phyloP scores from a whole-genome alignment of 2,797 vertebrate genomes.

The Lycodopsis pacificus region DNA sequence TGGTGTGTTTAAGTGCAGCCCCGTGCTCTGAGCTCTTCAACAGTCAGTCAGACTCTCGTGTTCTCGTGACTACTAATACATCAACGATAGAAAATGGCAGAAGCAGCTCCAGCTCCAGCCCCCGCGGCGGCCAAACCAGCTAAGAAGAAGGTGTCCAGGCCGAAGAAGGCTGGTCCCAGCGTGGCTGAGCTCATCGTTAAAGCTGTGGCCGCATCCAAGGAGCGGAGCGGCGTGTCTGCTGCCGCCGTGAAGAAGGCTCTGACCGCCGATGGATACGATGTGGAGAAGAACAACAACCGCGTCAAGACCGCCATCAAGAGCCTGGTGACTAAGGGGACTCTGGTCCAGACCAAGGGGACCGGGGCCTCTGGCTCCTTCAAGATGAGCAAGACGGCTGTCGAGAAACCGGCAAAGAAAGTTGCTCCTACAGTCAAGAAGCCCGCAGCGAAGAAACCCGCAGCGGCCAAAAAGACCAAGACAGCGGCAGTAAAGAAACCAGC shows the following conservation, averaged over 20 bases:
- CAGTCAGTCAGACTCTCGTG: neutral
- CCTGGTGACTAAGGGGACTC: neutral
- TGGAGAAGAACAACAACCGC: constrained; percentile 36
- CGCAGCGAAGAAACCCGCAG: neutral
- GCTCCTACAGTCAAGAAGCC: neutral
- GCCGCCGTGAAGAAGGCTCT: neutral
- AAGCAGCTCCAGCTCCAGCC: too few relatives aligned
- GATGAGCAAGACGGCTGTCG: neutral
- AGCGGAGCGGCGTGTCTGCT: constrained; percentile 5
- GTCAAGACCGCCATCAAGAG: neutral
- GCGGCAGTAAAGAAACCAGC: neutral
- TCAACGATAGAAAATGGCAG: too few relatives aligned
- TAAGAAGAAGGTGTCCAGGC: too few relatives aligned
- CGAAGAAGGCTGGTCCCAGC: too few relatives aligned
- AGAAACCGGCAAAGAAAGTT: neutral
- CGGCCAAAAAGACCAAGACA: neutral
- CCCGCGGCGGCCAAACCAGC: too few relatives aligned
- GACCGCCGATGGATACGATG: constrained; percentile 40
- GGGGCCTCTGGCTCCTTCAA: neutral
- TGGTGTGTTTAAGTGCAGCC: constrained; percentile 41
- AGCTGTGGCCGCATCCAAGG: too few relatives aligned
- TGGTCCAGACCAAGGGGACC: neutral
- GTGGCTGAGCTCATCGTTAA: too few relatives aligned
- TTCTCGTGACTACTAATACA: neutral
- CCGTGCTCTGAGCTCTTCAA: neutral